Evolutionary conservation across 2,888 invertebrate species (phyloP).

Genomic region (Pyrrhosoma nymphula): DNA sequence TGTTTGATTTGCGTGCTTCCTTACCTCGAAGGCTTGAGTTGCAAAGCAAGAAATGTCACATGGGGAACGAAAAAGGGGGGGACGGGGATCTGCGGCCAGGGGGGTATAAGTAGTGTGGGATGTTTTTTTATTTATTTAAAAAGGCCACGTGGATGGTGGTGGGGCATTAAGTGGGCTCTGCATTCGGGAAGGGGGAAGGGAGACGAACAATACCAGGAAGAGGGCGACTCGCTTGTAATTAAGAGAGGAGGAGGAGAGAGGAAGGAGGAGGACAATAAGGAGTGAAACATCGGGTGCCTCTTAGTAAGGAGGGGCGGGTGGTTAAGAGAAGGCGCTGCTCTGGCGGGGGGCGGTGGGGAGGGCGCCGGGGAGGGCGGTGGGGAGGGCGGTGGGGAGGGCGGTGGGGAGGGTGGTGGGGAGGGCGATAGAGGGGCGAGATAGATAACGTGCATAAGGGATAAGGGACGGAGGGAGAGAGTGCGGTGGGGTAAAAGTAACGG

Average conservation of each 20-base stretch:
- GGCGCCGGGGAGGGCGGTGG: not conserved
- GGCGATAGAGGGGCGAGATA: not conserved
- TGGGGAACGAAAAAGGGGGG: not conserved
- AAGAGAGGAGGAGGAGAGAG: not conserved
- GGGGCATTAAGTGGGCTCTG: not conserved
- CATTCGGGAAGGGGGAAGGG: not conserved
- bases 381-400: not conserved
- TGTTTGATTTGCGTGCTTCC: no score
- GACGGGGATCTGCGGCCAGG: no score
- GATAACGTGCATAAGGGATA: not conserved
- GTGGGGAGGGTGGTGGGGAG: not conserved
- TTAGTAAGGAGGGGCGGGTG: no score
- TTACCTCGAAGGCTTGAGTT: no score
- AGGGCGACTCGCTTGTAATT: conserved; percentile 46
- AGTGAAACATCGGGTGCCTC: no score
- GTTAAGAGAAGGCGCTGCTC: no score
- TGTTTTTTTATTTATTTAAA: not conserved
- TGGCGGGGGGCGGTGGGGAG: not conserved
- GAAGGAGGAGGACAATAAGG: no score
- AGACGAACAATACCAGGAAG: conserved; percentile 63
- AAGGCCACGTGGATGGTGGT: not conserved
- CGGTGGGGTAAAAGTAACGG: not conserved
- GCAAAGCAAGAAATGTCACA: no score
- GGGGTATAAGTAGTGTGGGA: not conserved
- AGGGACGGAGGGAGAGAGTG: not conserved